Conservation (phyloP, 1,140 invertebrate genomes). For the Drosophila equinoxialis region DNA sequence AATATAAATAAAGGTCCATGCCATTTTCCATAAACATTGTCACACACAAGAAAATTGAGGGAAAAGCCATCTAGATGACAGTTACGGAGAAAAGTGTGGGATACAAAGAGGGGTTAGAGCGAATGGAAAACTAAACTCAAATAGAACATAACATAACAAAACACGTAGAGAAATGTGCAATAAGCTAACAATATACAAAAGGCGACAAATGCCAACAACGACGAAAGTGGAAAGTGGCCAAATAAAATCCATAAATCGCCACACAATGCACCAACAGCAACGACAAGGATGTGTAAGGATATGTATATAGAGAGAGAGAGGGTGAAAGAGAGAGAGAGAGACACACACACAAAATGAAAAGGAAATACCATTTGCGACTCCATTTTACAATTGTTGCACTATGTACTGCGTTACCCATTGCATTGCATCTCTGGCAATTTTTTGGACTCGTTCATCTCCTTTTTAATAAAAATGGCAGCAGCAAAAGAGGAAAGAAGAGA, state of each 20-base stretch:
- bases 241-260: constrained; percentile 80
- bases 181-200: constrained; percentile 75
- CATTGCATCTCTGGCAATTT: constrained; percentile 51
- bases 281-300: constrained; percentile 15
- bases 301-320: constrained; percentile 7
- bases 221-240: constrained; percentile 69
- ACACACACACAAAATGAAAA: constrained; percentile 38
- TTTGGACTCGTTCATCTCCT: constrained; percentile 72
- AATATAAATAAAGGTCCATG: constrained; percentile 7
- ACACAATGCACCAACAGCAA: constrained; percentile 61
- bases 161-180: constrained; percentile 54
- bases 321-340: background rate
- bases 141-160: constrained; percentile 37
- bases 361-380: constrained; percentile 68
- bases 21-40: constrained; percentile 8
- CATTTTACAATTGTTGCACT: constrained; percentile 35
- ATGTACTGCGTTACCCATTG: constrained; percentile 21
- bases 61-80: background rate
- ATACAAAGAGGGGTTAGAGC: background rate
- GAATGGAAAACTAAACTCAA: constrained; percentile 11
- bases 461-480: constrained; percentile 64
- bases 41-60: constrained; percentile 12
- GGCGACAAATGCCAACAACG: constrained; percentile 73
- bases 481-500: constrained; percentile 12
- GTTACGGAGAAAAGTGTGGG: background rate